Evolutionary conservation across 2,113 vertebrate genomes (phyloP), one percentile per base, ranked within the genome.

Genomic region (Athene noctua): DNA sequence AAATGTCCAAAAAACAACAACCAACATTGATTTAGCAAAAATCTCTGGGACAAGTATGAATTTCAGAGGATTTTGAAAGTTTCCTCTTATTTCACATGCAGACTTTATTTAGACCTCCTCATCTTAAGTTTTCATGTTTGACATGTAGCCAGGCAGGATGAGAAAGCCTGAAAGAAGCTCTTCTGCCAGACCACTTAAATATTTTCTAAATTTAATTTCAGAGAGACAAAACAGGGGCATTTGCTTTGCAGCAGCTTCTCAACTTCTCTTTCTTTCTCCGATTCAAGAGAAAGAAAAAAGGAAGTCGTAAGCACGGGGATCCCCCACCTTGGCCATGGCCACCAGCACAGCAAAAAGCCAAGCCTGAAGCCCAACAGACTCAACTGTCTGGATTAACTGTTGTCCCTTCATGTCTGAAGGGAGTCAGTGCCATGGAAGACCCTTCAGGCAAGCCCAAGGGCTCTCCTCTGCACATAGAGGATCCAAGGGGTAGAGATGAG

Each of bases 171-270:
- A 94, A 90, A 95, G 67, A 34, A 90, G 67, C 11, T 77, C 63
- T 92, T 94, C 59, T 2, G 10, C 94, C 92, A 95, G 26, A 78
- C 42, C 3, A 6, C 52, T 91, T 95, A 78, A 67, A 9, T 82
- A 65, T 94, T 92, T 94, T 94, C 92, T 93, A 95, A 86, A 94
- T 95, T 93, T 94, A 80, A 92, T 66, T 90, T 77, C 4, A 0
- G 51, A 90, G n/a, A 93, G 63, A 66, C 92, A 66, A 86, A 96
- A 79, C 46, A 72, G 87, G 81, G 58, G 46, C 70, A 36, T 90
- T 93, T 82, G 10, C 58, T 85, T 79, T 44, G 81, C 12, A 0
- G 72, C 26, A 46, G 27, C 42, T 86, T 68, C 89, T 88, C 51
- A 61, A 92, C 44, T 96, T 95, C 94, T 85, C 92, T 44, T 96